phyloP scores from a whole-genome alignment of 2,888 invertebrate genomes.

The Polia nebulosa region DNA sequence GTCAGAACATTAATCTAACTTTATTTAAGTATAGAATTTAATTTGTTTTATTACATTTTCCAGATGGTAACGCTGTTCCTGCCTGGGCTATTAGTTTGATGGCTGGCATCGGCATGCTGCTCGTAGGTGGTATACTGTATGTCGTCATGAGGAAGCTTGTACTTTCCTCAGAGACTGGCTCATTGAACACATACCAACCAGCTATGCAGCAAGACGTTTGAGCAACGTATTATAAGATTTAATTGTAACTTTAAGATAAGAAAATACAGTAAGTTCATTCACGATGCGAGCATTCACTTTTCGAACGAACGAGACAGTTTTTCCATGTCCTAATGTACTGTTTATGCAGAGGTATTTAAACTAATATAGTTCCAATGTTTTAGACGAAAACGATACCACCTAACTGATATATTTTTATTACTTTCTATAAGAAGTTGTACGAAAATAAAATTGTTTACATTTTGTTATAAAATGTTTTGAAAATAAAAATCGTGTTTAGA shows the following conservation, averaged over 20 bases:
- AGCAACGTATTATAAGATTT: constrained; percentile 47
- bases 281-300: neutral
- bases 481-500: constrained; percentile 64
- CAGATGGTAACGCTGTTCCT: constrained; percentile 93
- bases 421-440: constrained; percentile 14
- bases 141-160: constrained; percentile 93
- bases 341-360: neutral
- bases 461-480: constrained; percentile 2
- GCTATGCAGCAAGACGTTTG: constrained; percentile 90
- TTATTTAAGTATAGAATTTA: no score
- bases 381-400: constrained; percentile 45
- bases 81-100: constrained; percentile 95
- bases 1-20: no score
- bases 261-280: neutral
- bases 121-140: constrained; percentile 93
- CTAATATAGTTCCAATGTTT: no score
- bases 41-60: constrained; percentile 34
- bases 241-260: constrained; percentile 26
- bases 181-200: constrained; percentile 89
- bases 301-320: constrained; percentile 39
- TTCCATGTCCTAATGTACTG: constrained; percentile 10
- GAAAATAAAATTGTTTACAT: neutral
- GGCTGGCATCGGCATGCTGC: constrained; percentile 93
- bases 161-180: constrained; percentile 89
- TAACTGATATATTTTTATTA: constrained; percentile 16